Conservation (phyloP, 2,888 invertebrate species). For the Lottia gigantea region DNA sequence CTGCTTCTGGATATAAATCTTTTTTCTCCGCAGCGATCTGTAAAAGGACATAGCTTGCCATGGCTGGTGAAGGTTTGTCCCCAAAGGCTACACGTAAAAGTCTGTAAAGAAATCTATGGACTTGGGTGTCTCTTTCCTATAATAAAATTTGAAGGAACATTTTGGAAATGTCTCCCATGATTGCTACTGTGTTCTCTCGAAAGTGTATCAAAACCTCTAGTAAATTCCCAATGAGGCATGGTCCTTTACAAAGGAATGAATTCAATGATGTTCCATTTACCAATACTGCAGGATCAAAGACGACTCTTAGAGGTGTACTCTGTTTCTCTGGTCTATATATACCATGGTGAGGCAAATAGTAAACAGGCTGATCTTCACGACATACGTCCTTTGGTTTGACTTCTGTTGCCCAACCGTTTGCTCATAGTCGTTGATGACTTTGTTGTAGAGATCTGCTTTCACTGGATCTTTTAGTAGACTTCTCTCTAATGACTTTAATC, state of each 20-base stretch:
- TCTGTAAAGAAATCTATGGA: background rate
- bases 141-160: background rate
- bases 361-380: no score
- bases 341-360: conserved; percentile 23
- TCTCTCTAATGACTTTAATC: conserved; percentile 17
- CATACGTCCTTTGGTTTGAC: conserved; percentile 3
- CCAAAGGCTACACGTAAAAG: conserved; percentile 16
- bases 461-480: conserved; percentile 9
- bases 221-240: conserved; percentile 10
- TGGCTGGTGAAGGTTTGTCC: conserved; percentile 24
- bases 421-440: conserved; percentile 17
- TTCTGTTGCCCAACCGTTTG: conserved; percentile 16
- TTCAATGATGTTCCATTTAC: conserved; percentile 10
- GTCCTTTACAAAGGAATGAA: conserved; percentile 12
- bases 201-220: conserved; percentile 14
- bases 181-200: conserved; percentile 10
- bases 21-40: conserved; percentile 15
- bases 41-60: conserved; percentile 19
- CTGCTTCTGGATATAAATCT: conserved; percentile 16
- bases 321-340: conserved; percentile 21
- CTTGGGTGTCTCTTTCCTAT: no score
- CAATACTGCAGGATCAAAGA: conserved; percentile 20
- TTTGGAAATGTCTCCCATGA: conserved; percentile 6
- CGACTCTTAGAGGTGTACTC: conserved; percentile 19
- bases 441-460: conserved; percentile 11